Evolutionary conservation across 2,888 invertebrate species (phyloP).

Genomic region (Muscina levida): DNA sequence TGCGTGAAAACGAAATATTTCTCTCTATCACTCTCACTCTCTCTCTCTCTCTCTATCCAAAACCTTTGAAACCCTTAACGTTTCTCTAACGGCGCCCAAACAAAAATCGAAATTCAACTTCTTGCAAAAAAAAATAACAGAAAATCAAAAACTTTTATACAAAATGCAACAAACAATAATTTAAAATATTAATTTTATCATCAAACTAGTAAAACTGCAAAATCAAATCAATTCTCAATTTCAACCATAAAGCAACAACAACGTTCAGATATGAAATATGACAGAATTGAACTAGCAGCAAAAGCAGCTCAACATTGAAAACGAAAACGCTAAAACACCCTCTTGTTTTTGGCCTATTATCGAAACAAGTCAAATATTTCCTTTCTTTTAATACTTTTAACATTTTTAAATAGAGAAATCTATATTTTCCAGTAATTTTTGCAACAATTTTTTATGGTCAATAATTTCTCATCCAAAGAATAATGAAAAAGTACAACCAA

Average conservation of each 20-base stretch:
- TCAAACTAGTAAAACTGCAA: conserved; percentile 63
- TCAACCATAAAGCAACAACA: conserved; percentile 42
- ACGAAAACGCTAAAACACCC: conserved; percentile 63
- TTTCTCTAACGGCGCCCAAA: conserved; percentile 80
- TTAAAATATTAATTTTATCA: conserved; percentile 67
- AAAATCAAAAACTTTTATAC: conserved; percentile 67
- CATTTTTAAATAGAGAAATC: conserved; percentile 43
- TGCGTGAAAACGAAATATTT: conserved; percentile 52
- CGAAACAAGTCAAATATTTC: conserved; percentile 60
- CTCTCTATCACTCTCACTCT: not conserved
- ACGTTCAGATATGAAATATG: conserved; percentile 63
- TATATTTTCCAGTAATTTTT: conserved; percentile 60
- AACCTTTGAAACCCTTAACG: conserved; percentile 65
- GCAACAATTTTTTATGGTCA: conserved; percentile 43
- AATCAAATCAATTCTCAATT: not conserved
- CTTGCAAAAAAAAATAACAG: conserved; percentile 76
- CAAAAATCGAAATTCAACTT: conserved; percentile 81
- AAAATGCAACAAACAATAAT: conserved; percentile 61
- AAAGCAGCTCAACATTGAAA: conserved; percentile 1
- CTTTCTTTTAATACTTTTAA: conserved; percentile 32
- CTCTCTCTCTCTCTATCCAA: conserved; percentile 13
- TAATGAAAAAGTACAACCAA: conserved; percentile 40
- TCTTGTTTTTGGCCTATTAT: conserved; percentile 65
- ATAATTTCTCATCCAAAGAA: conserved; percentile 50
- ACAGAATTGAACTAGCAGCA: too few species aligned